Evolutionary conservation across 2,888 invertebrate genomes (phyloP), one percentile per base, ranked within the genome.

Genomic region (Luperina testacea): DNA sequence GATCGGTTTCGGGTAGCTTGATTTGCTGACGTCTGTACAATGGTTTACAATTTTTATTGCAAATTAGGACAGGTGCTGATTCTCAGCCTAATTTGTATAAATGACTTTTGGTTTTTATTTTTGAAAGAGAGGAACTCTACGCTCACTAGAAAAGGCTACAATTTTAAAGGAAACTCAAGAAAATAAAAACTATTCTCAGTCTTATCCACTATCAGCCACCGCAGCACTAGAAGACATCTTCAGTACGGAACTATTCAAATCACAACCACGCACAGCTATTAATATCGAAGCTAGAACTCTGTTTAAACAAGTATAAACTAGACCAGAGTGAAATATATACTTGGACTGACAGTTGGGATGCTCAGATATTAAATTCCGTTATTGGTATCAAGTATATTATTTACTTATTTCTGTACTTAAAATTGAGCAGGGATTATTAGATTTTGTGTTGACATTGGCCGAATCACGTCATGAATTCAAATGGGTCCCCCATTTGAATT

Each of bases 221-320:
- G 69, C 61, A n/a, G 7, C 17, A 45, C 32, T 75, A 78, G 75
- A 86, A 83, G 88, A 90, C 88, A 85, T 91, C 88, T 92, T 89
- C 90, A 92, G 90, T 91, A 89, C 87, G 89, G 90, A 92, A 92
- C 94, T 93, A 94, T 94, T 94, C 93, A 93, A 93, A 94, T 94
- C 94, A 93, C 86, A 86, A 90, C 89, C 94, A 94, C 91, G 92
- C 92, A 91, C 90, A 71, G 89, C 93, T 92, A 94, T 94, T 94
- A 94, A 94, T 94, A 94, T 93, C 83, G 90, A 90, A 87, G 83
- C 90, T 85, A 80, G 88, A 86, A 87, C 87, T 85, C 89, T 91
- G 90, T 90, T 91, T 88, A 90, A 92, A 92, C 92, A 91, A 92
- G 88, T 90, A 90, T 87, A 87, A 89, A 88, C 90, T 87, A 85